These are phyloP conservation scores for Leptonema lineaticorne DNA, from an alignment of 1,140 invertebrate genomes.

Conservation along the genomic window DNA sequence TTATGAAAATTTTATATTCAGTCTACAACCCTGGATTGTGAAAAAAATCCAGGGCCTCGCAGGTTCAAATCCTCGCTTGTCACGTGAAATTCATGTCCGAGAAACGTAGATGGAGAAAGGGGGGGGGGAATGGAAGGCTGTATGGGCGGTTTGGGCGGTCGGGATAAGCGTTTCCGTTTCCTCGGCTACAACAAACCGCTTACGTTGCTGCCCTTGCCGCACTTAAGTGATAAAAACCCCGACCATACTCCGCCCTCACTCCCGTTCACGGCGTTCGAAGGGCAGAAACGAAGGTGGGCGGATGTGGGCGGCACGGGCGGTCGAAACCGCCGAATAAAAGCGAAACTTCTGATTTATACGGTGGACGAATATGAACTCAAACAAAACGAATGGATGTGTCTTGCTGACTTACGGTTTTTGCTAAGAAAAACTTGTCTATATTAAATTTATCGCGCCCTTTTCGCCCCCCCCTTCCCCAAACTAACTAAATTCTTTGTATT, in stretches of 20 bases:
- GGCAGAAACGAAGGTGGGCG: not conserved
- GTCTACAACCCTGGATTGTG: no score
- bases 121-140: no score
- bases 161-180: constrained; percentile 34
- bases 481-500: not conserved
- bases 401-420: not conserved
- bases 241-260: no score
- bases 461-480: not conserved
- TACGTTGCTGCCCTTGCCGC: constrained; percentile 8
- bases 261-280: not conserved
- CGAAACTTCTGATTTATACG: constrained; percentile 19
- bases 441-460: not conserved
- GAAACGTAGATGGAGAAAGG: no score
- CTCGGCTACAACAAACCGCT: constrained; percentile 29
- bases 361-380: constrained; percentile 16
- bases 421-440: not conserved
- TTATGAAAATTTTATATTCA: no score
- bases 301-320: not conserved
- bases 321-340: constrained; percentile 3
- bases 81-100: constrained; percentile 37
- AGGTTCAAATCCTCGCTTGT: constrained; percentile 35
- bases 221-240: constrained; percentile 33
- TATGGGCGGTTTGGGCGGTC: no score
- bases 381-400: constrained; percentile 16
- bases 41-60: not conserved